Conservation (phyloP, 2,888 invertebrate genomes). For the Panopea generosa region DNA sequence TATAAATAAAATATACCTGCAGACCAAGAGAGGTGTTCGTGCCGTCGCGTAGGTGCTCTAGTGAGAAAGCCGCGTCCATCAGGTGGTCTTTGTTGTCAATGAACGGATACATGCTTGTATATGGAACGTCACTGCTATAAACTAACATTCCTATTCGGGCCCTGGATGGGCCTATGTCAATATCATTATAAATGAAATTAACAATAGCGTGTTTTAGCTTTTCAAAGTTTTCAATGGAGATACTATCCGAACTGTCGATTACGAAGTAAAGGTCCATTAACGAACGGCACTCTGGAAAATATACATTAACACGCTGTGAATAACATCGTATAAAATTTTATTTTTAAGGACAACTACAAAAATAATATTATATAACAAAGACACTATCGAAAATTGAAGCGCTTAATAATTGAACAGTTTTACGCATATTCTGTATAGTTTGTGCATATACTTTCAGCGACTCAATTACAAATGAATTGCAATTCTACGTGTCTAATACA, state of each 20-base stretch:
- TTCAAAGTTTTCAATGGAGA: conserved; percentile 62
- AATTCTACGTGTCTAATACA: no score
- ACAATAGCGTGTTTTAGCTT: conserved; percentile 62
- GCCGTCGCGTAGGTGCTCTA: conserved; percentile 60
- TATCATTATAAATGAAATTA: conserved; percentile 58
- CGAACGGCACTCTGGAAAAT: conserved; percentile 68
- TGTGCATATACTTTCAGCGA: no score
- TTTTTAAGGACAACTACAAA: no score
- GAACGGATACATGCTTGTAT: conserved; percentile 42
- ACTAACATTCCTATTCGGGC: conserved; percentile 68
- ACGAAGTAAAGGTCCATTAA: conserved; percentile 75
- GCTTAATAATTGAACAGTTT: no score
- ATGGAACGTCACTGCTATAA: conserved; percentile 58
- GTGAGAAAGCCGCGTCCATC: conserved; percentile 33
- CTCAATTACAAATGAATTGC: no score
- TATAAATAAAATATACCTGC: no score
- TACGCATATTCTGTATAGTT: no score
- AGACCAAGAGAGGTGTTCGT: conserved; percentile 65
- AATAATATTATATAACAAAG: no score
- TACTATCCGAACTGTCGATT: conserved; percentile 78
- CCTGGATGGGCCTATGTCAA: conserved; percentile 59
- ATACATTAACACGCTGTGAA: background rate
- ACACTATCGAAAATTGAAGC: no score
- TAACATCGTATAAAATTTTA: no score
- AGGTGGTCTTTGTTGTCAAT: conserved; percentile 44